These are phyloP conservation scores for Pristionchus exspectatus DNA, from an alignment of 2,888 invertebrate genomes.

Conservation along the genomic window DNA sequence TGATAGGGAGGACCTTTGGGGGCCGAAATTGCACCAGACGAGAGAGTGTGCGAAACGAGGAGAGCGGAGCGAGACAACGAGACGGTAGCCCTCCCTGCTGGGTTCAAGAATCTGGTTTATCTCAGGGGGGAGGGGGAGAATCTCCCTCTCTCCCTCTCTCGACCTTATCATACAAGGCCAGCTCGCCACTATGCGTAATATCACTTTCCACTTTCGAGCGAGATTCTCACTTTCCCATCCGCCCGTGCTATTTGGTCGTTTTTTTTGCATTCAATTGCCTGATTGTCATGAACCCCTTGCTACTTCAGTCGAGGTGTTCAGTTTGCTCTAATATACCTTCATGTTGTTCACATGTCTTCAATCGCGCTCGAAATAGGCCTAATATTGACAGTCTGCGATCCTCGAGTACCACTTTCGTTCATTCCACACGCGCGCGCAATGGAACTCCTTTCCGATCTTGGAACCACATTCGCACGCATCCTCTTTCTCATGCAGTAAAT, in stretches of 20 bases:
- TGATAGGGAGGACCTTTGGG: neutral
- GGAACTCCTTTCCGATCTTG: neutral
- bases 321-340: too few species aligned
- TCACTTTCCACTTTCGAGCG: slow-evolving; percentile 22
- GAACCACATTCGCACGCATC: neutral
- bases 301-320: too few species aligned
- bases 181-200: slow-evolving; percentile 34
- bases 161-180: slow-evolving; percentile 35
- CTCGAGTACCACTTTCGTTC: neutral
- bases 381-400: slow-evolving; percentile 11
- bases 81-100: neutral
- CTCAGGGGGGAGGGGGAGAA: slow-evolving; percentile 10
- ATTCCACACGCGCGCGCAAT: neutral
- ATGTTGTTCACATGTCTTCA: too few species aligned
- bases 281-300: neutral
- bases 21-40: slow-evolving; percentile 16
- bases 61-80: neutral
- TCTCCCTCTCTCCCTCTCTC: slow-evolving; percentile 14
- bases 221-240: slow-evolving; percentile 40
- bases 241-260: neutral
- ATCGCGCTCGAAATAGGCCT: neutral
- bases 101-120: slow-evolving; percentile 49
- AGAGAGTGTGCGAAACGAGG: slow-evolving; percentile 35
- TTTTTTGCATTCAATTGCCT: neutral
- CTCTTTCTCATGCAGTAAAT: neutral